phyloP scores from a whole-genome alignment of 2,797 vertebrate species.

The Diglossa cyanea region DNA sequence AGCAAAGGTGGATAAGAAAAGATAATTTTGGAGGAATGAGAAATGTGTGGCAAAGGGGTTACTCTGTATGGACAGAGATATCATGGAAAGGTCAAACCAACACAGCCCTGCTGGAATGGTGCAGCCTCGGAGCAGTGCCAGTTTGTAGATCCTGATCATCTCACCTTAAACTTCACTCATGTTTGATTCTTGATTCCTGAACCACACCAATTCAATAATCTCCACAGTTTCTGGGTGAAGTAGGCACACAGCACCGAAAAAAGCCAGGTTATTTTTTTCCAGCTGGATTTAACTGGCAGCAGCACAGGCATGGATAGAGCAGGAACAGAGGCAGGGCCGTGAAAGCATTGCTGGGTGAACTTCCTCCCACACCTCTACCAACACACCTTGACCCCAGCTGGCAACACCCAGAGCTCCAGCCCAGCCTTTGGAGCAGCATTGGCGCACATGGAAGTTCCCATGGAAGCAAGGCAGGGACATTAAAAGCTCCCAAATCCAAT shows the following conservation, averaged over 20 bases:
- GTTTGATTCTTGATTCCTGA: neutral
- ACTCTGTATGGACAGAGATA: accelerated
- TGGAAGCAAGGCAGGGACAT: neutral
- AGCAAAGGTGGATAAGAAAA: neutral
- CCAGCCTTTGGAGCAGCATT: neutral
- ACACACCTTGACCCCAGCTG: neutral
- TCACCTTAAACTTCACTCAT: neutral
- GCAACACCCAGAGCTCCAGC: neutral
- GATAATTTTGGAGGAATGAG: neutral
- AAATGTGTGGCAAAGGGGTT: neutral
- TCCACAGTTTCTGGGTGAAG: neutral
- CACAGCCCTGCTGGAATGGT: accelerated
- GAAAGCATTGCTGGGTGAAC: neutral
- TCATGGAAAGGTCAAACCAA: neutral
- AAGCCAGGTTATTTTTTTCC: neutral
- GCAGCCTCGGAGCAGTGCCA: neutral
- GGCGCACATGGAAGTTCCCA: neutral
- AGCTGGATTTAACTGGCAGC: neutral
- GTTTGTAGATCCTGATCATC: neutral
- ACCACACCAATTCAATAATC: neutral
- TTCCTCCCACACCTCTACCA: neutral
- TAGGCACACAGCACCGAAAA: neutral
- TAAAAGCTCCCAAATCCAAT: neutral
- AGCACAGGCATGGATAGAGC: neutral
- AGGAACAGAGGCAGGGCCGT: neutral